phyloP scores from a whole-genome alignment of 2,113 vertebrate genomes.

The Semicossyphus pulcher region DNA sequence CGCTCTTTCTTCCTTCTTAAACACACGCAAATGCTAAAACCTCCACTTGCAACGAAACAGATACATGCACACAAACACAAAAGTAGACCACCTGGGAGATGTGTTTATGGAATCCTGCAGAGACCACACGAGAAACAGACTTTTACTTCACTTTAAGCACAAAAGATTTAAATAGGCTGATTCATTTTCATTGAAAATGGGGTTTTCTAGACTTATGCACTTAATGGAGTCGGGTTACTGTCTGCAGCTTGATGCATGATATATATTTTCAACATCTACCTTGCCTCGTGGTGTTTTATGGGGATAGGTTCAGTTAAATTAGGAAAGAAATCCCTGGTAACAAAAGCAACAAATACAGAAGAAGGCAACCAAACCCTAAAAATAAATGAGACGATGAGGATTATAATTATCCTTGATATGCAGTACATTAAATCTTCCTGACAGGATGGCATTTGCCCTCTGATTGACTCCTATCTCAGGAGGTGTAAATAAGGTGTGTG shows the following conservation, averaged over 20 bases:
- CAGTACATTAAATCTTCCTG: constrained; percentile 58
- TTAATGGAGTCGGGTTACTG: constrained; percentile 1
- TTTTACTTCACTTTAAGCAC: constrained; percentile 66
- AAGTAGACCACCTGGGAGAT: constrained; percentile 87
- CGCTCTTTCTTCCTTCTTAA: constrained; percentile 25
- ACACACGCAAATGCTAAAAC: constrained; percentile 26
- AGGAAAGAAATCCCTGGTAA: constrained; percentile 50
- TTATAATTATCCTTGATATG: constrained; percentile 41
- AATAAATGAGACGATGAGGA: constrained; percentile 45
- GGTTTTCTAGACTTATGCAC: constrained; percentile 43
- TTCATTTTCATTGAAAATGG: constrained; percentile 51
- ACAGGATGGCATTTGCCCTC: constrained; percentile 73
- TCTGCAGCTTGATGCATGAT: background rate
- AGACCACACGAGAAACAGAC: constrained; percentile 65
- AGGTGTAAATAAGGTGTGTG: constrained; percentile 69
- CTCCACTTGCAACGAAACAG: constrained; percentile 21
- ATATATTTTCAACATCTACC: constrained; percentile 20
- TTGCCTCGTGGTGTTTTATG: constrained; percentile 25
- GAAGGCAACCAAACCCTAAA: constrained; percentile 52
- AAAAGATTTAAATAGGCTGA: constrained; percentile 41
- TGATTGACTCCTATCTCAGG: constrained; percentile 72
- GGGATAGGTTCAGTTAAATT: constrained; percentile 21
- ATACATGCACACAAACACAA: constrained; percentile 33
- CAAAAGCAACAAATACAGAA: constrained; percentile 60
- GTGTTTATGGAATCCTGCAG: constrained; percentile 84